phyloP scores from a whole-genome alignment of 2,113 vertebrate species.

The Chrysemys picta region DNA sequence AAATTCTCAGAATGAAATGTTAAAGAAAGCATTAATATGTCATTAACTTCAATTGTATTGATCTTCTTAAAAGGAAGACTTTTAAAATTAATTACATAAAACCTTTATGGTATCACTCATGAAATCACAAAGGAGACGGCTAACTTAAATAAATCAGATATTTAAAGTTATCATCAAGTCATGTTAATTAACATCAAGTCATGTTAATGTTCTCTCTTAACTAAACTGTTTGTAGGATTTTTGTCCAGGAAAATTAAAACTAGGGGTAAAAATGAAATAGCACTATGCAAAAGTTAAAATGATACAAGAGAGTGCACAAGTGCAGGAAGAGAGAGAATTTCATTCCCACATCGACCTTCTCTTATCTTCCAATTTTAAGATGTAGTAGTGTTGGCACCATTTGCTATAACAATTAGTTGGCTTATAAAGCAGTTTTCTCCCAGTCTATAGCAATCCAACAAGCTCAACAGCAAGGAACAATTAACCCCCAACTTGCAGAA shows the following conservation, averaged over 20 bases:
- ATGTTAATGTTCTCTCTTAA: neutral
- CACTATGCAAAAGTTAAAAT: rapidly evolving
- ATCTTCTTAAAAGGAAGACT: neutral
- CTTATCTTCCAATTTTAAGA: neutral
- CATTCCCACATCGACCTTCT: neutral
- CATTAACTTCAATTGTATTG: neutral
- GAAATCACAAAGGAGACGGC: neutral
- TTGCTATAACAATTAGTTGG: neutral
- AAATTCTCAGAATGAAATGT: neutral
- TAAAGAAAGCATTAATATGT: neutral
- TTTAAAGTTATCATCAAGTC: neutral
- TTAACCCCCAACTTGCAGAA: neutral
- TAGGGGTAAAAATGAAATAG: neutral
- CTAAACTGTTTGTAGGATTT: neutral
- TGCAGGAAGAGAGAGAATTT: neutral
- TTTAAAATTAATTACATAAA: neutral
- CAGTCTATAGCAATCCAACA: neutral
- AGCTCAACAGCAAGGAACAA: neutral
- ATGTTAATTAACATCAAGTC: neutral
- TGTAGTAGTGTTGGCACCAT: neutral
- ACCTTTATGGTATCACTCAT: neutral
- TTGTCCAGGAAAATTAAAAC: neutral
- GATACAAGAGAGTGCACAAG: neutral
- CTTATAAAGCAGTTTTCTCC: neutral
- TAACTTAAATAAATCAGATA: neutral